These are phyloP conservation scores for Hemaris fuciformis DNA, from an alignment of 2,888 invertebrate genomes.

Conservation along the genomic window DNA sequence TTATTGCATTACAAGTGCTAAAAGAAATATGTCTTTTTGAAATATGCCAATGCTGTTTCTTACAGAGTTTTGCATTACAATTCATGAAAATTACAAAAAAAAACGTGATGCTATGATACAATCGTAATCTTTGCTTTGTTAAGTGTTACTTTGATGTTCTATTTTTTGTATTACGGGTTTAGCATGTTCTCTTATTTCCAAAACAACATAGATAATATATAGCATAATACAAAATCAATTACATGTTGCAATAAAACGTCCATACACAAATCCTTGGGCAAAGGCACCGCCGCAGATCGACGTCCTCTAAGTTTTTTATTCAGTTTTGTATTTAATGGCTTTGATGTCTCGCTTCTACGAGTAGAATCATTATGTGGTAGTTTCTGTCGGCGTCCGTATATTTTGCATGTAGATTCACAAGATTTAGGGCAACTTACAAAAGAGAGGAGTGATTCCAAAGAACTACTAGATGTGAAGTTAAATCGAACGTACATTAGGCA, in stretches of 20 bases:
- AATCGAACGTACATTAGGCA: conserved; percentile 65
- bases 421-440: neutral
- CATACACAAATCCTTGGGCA: conserved; percentile 79
- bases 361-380: neutral
- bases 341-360: conserved; percentile 19
- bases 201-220: neutral
- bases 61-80: neutral
- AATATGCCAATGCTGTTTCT: neutral
- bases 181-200: no score
- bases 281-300: conserved; percentile 65
- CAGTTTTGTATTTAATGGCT: conserved; percentile 29
- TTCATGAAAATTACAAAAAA: no score
- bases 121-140: no score
- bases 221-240: conserved; percentile 40
- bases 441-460: conserved; percentile 37
- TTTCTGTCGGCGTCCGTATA: conserved; percentile 35
- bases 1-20: neutral
- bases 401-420: neutral
- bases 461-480: conserved; percentile 60
- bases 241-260: conserved; percentile 81
- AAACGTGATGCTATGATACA: no score
- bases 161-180: no score
- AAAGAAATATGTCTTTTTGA: neutral
- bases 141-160: no score
- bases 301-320: conserved; percentile 42